Evolutionary conservation across 1,140 invertebrate species (phyloP).

Genomic region (Ericerus pela): DNA sequence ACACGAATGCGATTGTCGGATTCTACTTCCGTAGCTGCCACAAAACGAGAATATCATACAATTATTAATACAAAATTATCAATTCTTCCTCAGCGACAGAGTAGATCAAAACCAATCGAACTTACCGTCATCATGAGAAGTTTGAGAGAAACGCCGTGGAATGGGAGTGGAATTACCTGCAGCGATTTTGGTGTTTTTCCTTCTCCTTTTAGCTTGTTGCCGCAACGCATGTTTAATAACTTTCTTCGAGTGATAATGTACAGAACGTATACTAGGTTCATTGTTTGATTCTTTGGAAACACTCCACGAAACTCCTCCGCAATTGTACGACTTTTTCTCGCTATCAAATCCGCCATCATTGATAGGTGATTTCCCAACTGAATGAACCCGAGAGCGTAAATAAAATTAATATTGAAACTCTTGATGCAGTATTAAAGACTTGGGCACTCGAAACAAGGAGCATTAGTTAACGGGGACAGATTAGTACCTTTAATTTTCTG

Average conservation of each 20-base stretch:
- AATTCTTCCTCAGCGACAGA: no score
- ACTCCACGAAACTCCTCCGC: slow-evolving; percentile 16
- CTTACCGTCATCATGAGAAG: slow-evolving; percentile 20
- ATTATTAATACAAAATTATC: no score
- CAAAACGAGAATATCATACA: background rate
- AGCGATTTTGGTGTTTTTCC: slow-evolving; percentile 59
- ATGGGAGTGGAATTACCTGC: slow-evolving; percentile 47
- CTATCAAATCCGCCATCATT: slow-evolving; percentile 10
- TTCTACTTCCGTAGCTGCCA: slow-evolving; percentile 21
- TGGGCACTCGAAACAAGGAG: background rate
- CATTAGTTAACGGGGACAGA: background rate
- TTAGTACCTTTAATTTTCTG: slow-evolving; percentile 23
- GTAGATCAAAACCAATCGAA: background rate
- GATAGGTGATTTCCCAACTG: background rate
- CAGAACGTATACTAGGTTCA: slow-evolving; percentile 15
- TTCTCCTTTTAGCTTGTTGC: slow-evolving; percentile 60
- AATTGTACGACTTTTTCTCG: slow-evolving; percentile 9
- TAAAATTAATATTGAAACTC: background rate
- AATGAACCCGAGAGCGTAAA: background rate
- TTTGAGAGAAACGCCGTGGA: slow-evolving; percentile 31
- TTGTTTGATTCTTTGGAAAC: slow-evolving; percentile 16
- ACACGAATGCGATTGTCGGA: slow-evolving; percentile 16
- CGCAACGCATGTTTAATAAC: slow-evolving; percentile 53
- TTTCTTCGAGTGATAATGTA: slow-evolving; percentile 36
- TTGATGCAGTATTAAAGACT: background rate